Evolutionary conservation across 1,140 invertebrate genomes (phyloP), one percentile per base, ranked within the genome.

Genomic region (Zeugodacus cucurbitae): DNA sequence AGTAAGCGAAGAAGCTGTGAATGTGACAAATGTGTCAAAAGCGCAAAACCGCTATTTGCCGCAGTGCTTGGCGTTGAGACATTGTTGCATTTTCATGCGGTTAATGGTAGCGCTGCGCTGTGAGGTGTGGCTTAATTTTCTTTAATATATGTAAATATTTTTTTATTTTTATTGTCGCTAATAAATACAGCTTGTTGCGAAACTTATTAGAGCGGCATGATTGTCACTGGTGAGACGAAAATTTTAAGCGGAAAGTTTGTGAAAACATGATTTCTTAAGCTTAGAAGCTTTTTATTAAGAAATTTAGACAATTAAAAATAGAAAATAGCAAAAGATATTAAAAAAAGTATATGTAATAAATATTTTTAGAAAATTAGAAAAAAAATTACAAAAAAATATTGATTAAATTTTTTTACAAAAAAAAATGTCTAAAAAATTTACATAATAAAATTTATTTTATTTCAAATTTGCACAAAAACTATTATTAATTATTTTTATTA

Each of bases 11-110:
- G 32, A 37, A 74, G 34, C 67, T 32, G 67, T 74, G 41, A 74
- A 74, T 74, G 34, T 74, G 67, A 74, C 67, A 74, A 74, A 74
- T 74, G 67, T 74, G 67, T 41, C 34, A 74, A 37, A 74, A 74
- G 67, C 17, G 34, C 6, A 74, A 20, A 67, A 32, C 62, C 59
- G 59, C 59, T 62, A 32, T n/a, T n/a, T 67, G 11, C 7, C 10
- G 26, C 26, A 32, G 62, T 17, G 62, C 5, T 32, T 32, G 29
- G 26, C 62, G 29, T 32, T 67, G 62, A 26, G 14, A 11, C 48
- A 54, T 32, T 11, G 62, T 2, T 67, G 29, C 62, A 67, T 32
- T 67, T 67, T 29, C 29, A 17, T 67, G 64, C 29, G 64, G 67
- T 32, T 41, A 62, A 22, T 37, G 3, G 67, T 34, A 74, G 41